Evolutionary conservation across 1,140 invertebrate genomes (phyloP), one percentile per base, ranked within the genome.

Genomic region (Bombus polaris): DNA sequence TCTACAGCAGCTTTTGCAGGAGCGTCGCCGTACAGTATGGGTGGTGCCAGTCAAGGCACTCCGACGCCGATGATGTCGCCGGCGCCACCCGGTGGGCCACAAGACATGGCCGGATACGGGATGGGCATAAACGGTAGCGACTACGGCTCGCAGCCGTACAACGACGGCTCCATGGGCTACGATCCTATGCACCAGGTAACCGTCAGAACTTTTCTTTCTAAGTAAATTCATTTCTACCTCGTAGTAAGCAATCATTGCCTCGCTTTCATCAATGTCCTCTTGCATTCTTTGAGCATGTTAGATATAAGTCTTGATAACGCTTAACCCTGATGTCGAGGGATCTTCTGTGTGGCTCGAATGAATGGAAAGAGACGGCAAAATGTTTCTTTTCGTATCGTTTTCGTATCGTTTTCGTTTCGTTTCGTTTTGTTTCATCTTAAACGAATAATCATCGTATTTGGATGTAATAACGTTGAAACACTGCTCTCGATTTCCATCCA

Each of bases 51-150:
- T 82, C 97, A 98, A 92, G 98, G 98, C 88, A 98, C 98, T 77
- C 97, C 98, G 78, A 98, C 98, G 90, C 98, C 98, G 70, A 98
- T 99, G 97, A 98, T 99, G 98, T 98, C 98, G 83, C 98, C 98
- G 88, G 98, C 98, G 92, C 98, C 98, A 65, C 96, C 97, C 87
- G 95, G 96, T 68, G 95, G 95, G 74, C 94, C 95, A 4, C 98
- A 98, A 94, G 98, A 98, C 94, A 97, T 97, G 91, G 98, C 98
- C 96, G 98, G 98, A 57, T 98, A 98, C 95, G 97, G 97, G 86
- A 97, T 98, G 96, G 97, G 97, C 59, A 98, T 98, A 90, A 97
- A 97, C 87, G 97, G 97, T 84, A 98, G 98, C 93, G 98, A 98
- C 93, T 97, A 97, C 86, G 97, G 97, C 87, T 97, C 97, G 91